Conservation (phyloP, 1,140 invertebrate genomes). For the Eumaeus atala region DNA sequence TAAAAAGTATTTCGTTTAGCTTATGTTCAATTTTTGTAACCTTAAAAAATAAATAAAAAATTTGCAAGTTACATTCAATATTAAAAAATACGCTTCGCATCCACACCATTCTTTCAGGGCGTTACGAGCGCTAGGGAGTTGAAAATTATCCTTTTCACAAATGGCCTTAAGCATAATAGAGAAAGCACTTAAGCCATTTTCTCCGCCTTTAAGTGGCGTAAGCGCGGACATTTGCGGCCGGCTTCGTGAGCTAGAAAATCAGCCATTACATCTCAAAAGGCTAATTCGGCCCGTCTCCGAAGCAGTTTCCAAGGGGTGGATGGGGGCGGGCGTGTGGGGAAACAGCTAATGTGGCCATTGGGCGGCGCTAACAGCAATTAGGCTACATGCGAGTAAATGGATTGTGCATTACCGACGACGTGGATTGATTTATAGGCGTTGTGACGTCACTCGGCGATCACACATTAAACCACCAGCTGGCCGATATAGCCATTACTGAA, state of each 20-base stretch:
- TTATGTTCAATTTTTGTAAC: too few species aligned
- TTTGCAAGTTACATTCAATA: too few species aligned
- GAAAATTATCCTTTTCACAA: conserved; percentile 74
- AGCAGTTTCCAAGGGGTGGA: conserved; percentile 34
- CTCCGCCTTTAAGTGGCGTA: conserved; percentile 73
- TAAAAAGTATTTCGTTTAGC: too few species aligned
- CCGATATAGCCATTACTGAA: conserved; percentile 56
- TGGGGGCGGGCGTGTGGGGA: conserved; percentile 39
- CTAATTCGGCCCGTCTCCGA: conserved; percentile 35
- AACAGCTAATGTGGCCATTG: conserved; percentile 65
- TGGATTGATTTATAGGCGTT: conserved; percentile 70
- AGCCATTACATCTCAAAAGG: conserved; percentile 61
- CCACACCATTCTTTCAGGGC: conserved; percentile 36
- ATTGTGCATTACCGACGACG: conserved; percentile 68
- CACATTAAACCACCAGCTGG: conserved; percentile 45
- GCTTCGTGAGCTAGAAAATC: conserved; percentile 72
- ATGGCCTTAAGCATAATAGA: conserved; percentile 73
- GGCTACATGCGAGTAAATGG: conserved; percentile 67
- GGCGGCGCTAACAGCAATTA: conserved; percentile 71
- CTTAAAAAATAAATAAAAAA: too few species aligned
- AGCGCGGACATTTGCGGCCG: conserved; percentile 61
- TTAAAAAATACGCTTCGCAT: conserved; percentile 18
- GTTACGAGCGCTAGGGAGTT: conserved; percentile 55
- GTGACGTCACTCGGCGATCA: conserved; percentile 37
- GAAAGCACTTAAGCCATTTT: conserved; percentile 75